Conservation (phyloP, 2,888 invertebrate species). For the Melanophora roralis region DNA sequence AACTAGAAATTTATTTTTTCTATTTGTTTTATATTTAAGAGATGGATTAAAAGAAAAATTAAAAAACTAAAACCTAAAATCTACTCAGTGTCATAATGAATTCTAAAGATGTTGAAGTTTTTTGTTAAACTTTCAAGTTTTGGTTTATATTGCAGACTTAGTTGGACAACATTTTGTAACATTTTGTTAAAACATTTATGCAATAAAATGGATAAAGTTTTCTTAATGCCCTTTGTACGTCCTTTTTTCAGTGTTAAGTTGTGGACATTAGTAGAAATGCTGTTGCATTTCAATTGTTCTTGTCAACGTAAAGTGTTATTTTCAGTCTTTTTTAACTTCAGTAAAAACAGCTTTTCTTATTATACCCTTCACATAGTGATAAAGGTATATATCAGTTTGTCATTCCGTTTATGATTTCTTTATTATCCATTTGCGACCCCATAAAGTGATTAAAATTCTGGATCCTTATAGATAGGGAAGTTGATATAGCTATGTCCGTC, state of each 20-base stretch:
- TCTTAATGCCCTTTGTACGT: not conserved
- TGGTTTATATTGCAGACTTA: slow-evolving; percentile 57
- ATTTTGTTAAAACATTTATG: slow-evolving; percentile 59
- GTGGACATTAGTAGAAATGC: not conserved
- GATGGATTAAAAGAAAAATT: no score
- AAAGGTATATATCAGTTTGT: no score
- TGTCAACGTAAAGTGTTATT: slow-evolving; percentile 55
- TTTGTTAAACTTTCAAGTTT: slow-evolving; percentile 48
- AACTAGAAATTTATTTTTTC: slow-evolving; percentile 30
- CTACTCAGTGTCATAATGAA: slow-evolving; percentile 53
- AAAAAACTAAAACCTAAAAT: no score
- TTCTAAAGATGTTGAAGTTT: slow-evolving; percentile 20
- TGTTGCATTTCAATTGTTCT: slow-evolving; percentile 9
- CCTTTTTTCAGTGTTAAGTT: not conserved
- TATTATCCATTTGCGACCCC: no score
- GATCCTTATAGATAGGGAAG: no score
- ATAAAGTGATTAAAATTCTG: no score
- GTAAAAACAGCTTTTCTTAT: not conserved
- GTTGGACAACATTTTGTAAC: slow-evolving; percentile 55
- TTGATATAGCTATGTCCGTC: no score
- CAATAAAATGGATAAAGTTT: slow-evolving; percentile 44
- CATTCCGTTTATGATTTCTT: no score
- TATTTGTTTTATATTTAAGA: not conserved
- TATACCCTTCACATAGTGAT: no score
- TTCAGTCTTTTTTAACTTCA: slow-evolving; percentile 42